These are phyloP conservation scores for Bos indicus DNA, from an alignment of 2,113 vertebrate genomes.

Conservation along the genomic window DNA sequence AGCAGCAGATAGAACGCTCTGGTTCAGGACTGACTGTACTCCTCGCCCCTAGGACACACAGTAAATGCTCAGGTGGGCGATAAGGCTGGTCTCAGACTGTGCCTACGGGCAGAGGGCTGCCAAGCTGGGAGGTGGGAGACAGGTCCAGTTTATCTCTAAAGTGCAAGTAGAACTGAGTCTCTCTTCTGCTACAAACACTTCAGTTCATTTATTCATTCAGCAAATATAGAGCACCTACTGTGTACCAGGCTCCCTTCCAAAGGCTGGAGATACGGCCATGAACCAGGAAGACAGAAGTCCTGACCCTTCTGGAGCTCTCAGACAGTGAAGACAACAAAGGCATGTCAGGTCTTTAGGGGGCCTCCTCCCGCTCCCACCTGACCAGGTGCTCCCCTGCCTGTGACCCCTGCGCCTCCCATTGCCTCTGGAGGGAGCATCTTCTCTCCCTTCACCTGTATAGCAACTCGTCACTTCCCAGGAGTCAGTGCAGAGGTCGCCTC, in stretches of 20 bases:
- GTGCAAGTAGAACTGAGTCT: not conserved
- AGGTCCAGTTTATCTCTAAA: not conserved
- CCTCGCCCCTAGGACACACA: accelerated
- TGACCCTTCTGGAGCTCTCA: too few species aligned
- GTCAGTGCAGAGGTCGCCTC: not conserved
- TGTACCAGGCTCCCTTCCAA: not conserved
- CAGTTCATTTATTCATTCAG: not conserved
- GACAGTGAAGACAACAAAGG: not conserved
- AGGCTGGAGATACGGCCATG: accelerated
- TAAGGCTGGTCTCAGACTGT: not conserved
- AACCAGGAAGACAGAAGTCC: not conserved
- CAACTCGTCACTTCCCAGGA: not conserved
- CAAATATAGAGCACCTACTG: not conserved
- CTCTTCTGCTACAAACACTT: not conserved
- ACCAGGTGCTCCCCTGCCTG: not conserved
- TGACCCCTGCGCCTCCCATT: not conserved
- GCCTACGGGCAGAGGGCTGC: not conserved
- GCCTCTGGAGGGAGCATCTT: not conserved
- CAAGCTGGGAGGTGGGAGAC: not conserved
- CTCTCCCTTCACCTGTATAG: not conserved
- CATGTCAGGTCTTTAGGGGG: accelerated
- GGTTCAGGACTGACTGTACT: not conserved
- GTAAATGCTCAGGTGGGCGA: accelerated
- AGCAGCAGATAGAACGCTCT: accelerated
- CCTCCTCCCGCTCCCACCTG: not conserved